Evolutionary conservation across 1,140 invertebrate genomes (phyloP), one percentile per base, ranked within the genome.

Genomic region (Caerostris extrusa): DNA sequence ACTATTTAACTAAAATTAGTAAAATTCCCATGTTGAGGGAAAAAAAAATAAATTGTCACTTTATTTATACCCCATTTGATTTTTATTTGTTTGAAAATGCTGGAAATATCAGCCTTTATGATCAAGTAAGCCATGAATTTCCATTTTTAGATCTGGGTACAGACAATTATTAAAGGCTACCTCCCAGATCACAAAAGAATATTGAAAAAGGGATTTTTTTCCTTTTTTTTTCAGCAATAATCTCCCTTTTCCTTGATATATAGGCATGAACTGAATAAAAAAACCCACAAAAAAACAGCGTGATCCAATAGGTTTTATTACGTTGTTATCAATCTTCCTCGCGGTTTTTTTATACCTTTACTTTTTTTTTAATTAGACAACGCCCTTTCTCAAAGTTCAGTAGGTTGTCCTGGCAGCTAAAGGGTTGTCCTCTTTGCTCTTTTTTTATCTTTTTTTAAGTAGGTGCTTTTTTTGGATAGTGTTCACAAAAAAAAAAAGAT

Each of bases 251-350:
- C 50, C 5, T 77, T 53, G 71, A 77, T 77, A 77, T 50, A 77
- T 77, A 77, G 71, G 10, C 34, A 12, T 50, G 71, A 53, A 53
- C 50, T 7, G 19, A 77, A 53, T 53, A 77, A 14, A 50, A 10
- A 50, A 77, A 50, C 0, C 34, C 34, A 34, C 34, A 34, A 34
- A 77, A 77, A 77, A 77, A 8, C 50, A 14, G 5, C 17, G 4
- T 77, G 34, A 77, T 50, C 50, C 71, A 77, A 50, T 50, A 53
- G 69, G 10, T 67, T 67, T 67, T 67, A 67, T 67, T 17, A 67
- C 61, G 61, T 77, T 77, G 71, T 77, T 77, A 77, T 77, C 71
- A 77, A 77, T 77, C 50, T 53, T 77, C 7, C 34, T 77, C 71
- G 71, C 12, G 71, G 71, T 77, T 10, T 50, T 50, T 34, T 34